These are phyloP conservation scores for Synanceia verrucosa DNA, from an alignment of 2,797 vertebrate genomes.

Conservation along the genomic window DNA sequence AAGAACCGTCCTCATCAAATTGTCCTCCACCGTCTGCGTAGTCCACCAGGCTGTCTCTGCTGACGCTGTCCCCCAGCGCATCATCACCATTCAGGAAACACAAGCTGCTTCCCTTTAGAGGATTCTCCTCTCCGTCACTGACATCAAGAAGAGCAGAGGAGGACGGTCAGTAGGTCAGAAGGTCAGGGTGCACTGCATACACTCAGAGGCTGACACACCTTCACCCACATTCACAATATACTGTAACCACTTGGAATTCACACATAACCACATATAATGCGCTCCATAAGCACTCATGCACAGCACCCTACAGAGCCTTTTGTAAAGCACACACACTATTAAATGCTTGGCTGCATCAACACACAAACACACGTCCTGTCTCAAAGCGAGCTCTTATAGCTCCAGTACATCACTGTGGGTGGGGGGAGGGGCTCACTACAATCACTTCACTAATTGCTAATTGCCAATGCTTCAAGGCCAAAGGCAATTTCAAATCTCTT, in stretches of 20 bases:
- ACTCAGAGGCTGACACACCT: conserved; percentile 1
- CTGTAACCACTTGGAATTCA: too few relatives aligned
- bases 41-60: conserved; percentile 89
- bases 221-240: background rate
- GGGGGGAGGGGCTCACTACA: conserved; percentile 62
- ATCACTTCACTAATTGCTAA: conserved; percentile 81
- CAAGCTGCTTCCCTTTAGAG: conserved; percentile 85
- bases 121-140: conserved; percentile 91
- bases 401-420: conserved; percentile 53
- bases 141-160: conserved; percentile 58
- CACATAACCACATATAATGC: conserved; percentile 4
- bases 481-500: conserved; percentile 83
- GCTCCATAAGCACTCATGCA: too few relatives aligned
- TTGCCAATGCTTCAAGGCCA: conserved; percentile 78
- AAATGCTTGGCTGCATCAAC: conserved; percentile 36
- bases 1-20: conserved; percentile 95
- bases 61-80: conserved; percentile 82
- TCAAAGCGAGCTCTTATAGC: conserved; percentile 50
- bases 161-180: conserved; percentile 50
- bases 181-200: conserved; percentile 23
- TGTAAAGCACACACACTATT: conserved; percentile 24
- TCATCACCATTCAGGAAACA: conserved; percentile 79
- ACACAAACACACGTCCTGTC: conserved; percentile 18
- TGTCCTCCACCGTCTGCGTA: conserved; percentile 88
- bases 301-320: conserved; percentile 4